These are phyloP conservation scores for Chamaetylas fuelleborni DNA, from an alignment of 2,113 vertebrate genomes.

Conservation along the genomic window DNA sequence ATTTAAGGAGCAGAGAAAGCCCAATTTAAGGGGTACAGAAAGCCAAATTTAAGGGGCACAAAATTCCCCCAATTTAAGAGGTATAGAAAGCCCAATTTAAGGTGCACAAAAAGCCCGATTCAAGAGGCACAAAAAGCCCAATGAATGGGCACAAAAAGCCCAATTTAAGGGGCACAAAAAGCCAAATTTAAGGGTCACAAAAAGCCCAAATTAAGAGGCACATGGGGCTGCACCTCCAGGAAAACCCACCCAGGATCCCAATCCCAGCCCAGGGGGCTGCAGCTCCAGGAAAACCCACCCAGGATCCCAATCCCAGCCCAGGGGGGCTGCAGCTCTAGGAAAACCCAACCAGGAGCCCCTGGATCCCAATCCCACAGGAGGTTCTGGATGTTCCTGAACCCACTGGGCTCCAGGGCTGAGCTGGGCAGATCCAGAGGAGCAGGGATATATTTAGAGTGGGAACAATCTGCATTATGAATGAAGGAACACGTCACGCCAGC, in stretches of 20 bases:
- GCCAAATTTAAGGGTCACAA: background rate
- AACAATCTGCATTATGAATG: background rate
- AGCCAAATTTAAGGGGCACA: background rate
- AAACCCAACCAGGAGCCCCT: accelerated
- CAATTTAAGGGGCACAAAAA: too few species aligned
- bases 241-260: background rate
- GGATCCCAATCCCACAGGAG: background rate
- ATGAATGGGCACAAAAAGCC: too few species aligned
- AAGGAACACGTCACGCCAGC: background rate
- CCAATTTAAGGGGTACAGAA: background rate
- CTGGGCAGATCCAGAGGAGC: background rate
- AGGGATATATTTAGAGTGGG: constrained; percentile 10
- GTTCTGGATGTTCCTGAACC: accelerated
- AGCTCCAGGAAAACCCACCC: too few species aligned
- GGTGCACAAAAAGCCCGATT: too few species aligned
- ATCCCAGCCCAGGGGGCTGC: too few species aligned
- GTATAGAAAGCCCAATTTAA: background rate
- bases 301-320: background rate
- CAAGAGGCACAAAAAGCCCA: background rate
- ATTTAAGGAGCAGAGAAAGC: background rate
- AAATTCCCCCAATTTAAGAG: background rate
- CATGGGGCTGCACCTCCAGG: too few species aligned
- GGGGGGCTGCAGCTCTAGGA: background rate
- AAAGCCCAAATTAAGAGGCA: too few species aligned
- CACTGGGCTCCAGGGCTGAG: background rate